phyloP scores from a whole-genome alignment of 2,888 invertebrate genomes.

The Zootermopsis nevadensis region DNA sequence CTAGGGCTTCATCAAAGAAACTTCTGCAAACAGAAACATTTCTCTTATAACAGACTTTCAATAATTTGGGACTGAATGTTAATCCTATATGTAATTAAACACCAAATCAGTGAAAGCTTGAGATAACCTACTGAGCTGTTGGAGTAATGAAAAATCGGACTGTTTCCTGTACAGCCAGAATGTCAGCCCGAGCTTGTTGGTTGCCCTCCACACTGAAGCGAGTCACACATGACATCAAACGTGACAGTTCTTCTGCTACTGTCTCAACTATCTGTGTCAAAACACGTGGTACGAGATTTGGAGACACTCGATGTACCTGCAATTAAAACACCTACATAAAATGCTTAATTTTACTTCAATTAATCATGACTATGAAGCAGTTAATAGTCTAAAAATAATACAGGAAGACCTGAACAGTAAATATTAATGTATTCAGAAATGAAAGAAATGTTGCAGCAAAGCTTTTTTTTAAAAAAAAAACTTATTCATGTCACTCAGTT shows the following conservation, averaged over 20 bases:
- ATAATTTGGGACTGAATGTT: no score
- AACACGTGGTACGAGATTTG: slow-evolving; percentile 79
- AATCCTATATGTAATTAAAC: no score
- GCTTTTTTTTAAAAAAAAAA: no score
- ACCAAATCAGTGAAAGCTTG: background rate
- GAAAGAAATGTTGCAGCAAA: no score
- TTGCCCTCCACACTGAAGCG: slow-evolving; percentile 77
- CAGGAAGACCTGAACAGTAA: no score
- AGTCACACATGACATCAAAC: slow-evolving; percentile 84
- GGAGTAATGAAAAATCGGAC: slow-evolving; percentile 73
- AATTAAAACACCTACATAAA: no score
- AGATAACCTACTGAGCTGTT: slow-evolving; percentile 70
- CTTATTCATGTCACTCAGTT: no score
- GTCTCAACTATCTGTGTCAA: slow-evolving; percentile 85
- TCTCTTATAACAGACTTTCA: no score
- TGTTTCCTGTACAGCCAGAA: slow-evolving; percentile 74
- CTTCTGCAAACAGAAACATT: slow-evolving; percentile 66
- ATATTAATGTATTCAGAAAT: no score
- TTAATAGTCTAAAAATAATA: no score
- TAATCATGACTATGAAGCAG: no score
- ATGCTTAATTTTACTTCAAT: no score
- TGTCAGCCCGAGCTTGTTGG: slow-evolving; percentile 84
- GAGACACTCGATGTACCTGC: slow-evolving; percentile 84
- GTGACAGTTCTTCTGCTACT: slow-evolving; percentile 90
- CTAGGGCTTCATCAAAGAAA: slow-evolving; percentile 85